A percentile compares a stretch with the other conserved stretches of the same genome.
Evolutionary conservation across 92 coral and sea anemone species (phyloP).

Genomic region (Heliopora coerulea): DNA sequence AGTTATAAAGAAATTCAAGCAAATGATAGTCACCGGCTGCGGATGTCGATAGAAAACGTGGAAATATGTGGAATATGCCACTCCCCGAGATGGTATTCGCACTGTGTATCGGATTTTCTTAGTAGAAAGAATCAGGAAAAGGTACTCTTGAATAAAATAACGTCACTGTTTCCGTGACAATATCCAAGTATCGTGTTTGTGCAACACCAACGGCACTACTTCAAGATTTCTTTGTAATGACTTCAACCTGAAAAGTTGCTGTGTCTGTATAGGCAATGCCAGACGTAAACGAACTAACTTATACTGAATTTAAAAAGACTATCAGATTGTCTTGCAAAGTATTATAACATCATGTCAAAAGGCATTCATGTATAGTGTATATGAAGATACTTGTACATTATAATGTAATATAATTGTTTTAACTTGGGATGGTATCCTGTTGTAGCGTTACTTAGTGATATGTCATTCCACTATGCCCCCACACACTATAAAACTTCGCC

Average conservation of each 20-base stretch:
- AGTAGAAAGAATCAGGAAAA: too few relatives aligned
- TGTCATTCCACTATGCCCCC: neutral
- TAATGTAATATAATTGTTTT: constrained; percentile 32
- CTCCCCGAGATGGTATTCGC: neutral
- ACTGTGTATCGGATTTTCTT: neutral
- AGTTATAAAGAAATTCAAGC: constrained; percentile 67
- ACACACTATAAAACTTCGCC: constrained; percentile 11
- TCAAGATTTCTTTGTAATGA: too few relatives aligned
- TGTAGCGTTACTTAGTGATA: neutral
- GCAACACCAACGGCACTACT: too few relatives aligned
- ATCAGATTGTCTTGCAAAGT: neutral
- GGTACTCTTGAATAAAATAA: too few relatives aligned
- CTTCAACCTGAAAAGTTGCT: too few relatives aligned
- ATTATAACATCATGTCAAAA: constrained; percentile 11
- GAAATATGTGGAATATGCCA: neutral
- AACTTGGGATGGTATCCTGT: neutral
- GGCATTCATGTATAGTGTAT: constrained; percentile 33
- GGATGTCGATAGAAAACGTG: constrained; percentile 71
- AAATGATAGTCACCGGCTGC: constrained; percentile 90
- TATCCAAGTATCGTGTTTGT: too few relatives aligned
- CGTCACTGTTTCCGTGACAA: too few relatives aligned
- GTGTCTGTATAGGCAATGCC: neutral
- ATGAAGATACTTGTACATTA: constrained; percentile 16
- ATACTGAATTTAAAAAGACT: neutral
- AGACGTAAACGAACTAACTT: neutral